Percentiles rank a stretch among this genome's conserved stretches.
phyloP scores from a whole-genome alignment of 2,888 invertebrate genomes.

The Phymatocera aterrima region DNA sequence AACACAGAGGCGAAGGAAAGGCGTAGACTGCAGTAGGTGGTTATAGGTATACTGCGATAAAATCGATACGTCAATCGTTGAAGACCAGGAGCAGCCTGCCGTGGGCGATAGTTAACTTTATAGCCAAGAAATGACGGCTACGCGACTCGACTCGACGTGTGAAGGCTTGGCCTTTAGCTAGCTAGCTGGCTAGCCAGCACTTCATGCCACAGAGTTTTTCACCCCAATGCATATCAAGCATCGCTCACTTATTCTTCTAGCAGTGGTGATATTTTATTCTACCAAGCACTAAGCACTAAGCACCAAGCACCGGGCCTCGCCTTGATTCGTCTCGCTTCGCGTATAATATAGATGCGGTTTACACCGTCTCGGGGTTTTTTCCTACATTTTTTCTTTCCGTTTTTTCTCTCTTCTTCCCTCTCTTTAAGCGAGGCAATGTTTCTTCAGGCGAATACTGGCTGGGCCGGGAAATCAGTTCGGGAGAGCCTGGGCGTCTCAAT shows the following conservation, averaged over 20 bases:
- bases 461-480: not conserved
- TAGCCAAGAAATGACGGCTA: constrained; percentile 21
- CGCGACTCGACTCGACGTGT: not conserved
- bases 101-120: constrained; percentile 48
- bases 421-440: not conserved
- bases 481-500: not conserved
- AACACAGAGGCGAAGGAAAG: constrained; percentile 48
- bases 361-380: not conserved
- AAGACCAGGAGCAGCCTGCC: constrained; percentile 54
- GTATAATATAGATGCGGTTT: constrained; percentile 24
- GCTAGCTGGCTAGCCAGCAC: too few species aligned
- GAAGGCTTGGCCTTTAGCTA: not conserved
- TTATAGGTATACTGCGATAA: too few species aligned
- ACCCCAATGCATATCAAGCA: constrained; percentile 37
- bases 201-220: constrained; percentile 13
- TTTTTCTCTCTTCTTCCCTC: too few species aligned
- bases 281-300: not conserved
- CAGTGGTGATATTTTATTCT: constrained; percentile 18
- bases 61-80: constrained; percentile 70
- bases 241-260: constrained; percentile 5
- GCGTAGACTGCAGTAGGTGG: constrained; percentile 62
- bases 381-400: too few species aligned
- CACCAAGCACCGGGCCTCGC: too few species aligned
- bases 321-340: too few species aligned
- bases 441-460: not conserved